Evolutionary conservation across 1,140 invertebrate species (phyloP), one percentile per base, ranked within the genome.

Genomic region (Diabrotica virgifera): DNA sequence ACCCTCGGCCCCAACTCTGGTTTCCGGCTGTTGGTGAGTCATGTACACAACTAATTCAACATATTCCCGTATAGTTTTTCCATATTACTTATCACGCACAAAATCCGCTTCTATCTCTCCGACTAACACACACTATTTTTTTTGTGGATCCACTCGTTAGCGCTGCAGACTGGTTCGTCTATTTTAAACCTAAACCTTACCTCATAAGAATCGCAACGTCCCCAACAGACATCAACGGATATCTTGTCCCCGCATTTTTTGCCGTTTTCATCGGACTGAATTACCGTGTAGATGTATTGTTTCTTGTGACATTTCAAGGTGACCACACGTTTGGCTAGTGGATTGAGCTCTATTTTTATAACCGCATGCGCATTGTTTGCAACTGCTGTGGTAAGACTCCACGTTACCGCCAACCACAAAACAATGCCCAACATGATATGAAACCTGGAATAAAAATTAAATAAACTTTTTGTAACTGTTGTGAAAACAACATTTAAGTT

Each of bases 131-230:
- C n/a, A n/a, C n/a, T n/a, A n/a, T n/a, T n/a, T n/a, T n/a, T n/a
- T n/a, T n/a, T n/a, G n/a, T n/a, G n/a, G n/a, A n/a, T n/a, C n/a
- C n/a, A n/a, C n/a, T n/a, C n/a, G n/a, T n/a, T n/a, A n/a, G n/a
- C n/a, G n/a, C n/a, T n/a, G n/a, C n/a, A n/a, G n/a, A n/a, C n/a
- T n/a, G n/a, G n/a, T n/a, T n/a, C n/a, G n/a, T n/a, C n/a, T n/a
- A n/a, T n/a, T n/a, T n/a, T n/a, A n/a, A n/a, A n/a, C n/a, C 1
- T 24, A 24, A 24, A 24, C 65, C 71, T 78, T 78, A 85, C 86
- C 85, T 94, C 92, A 72, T 89, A 89, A 0, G 91, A 92, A 73
- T 91, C 87, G 68, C 92, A 94, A 37, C 90, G 84, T 60, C 92
- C 92, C 89, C 90, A 92, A 74, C 92, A 94, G 0, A 89, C 89